Conservation (phyloP, 1,140 invertebrate species). For the Sinonovacula constricta region DNA sequence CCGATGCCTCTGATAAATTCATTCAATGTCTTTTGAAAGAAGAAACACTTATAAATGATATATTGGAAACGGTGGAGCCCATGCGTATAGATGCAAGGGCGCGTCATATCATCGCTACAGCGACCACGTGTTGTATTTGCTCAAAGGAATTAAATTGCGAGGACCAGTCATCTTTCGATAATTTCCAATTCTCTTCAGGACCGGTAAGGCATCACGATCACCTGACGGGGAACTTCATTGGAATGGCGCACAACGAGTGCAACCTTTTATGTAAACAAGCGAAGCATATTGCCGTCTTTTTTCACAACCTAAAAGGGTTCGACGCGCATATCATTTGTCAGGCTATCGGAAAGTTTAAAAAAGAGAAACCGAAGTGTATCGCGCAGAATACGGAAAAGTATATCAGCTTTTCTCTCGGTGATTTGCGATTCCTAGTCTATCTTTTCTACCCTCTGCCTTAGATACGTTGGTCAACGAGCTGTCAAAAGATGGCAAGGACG, state of each 20-base stretch:
- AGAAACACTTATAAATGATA: too few species aligned
- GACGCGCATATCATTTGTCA: constrained; percentile 71
- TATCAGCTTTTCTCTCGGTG: constrained; percentile 51
- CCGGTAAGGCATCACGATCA: constrained; percentile 36
- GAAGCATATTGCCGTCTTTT: constrained; percentile 69
- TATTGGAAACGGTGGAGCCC: too few species aligned
- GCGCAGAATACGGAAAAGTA: constrained; percentile 75
- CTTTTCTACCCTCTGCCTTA: constrained; percentile 36
- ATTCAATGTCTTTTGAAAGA: too few species aligned
- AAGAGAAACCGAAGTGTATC: constrained; percentile 70
- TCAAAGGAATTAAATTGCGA: too few species aligned
- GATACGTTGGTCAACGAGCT: constrained; percentile 28
- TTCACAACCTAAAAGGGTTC: constrained; percentile 77
- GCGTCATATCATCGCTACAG: constrained; percentile 45
- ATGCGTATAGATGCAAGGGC: background rate
- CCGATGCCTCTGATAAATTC: too few species aligned
- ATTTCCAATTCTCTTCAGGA: constrained; percentile 12
- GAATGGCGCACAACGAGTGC: constrained; percentile 24
- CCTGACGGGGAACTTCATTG: constrained; percentile 26
- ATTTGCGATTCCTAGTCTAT: constrained; percentile 34
- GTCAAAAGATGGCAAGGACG: constrained; percentile 12
- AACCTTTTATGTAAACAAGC: constrained; percentile 30
- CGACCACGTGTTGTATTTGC: too few species aligned
- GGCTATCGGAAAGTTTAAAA: constrained; percentile 58
- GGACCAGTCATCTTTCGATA: background rate